phyloP scores from a whole-genome alignment of 1,140 invertebrate species.

The Rhagoletis zephyria region DNA sequence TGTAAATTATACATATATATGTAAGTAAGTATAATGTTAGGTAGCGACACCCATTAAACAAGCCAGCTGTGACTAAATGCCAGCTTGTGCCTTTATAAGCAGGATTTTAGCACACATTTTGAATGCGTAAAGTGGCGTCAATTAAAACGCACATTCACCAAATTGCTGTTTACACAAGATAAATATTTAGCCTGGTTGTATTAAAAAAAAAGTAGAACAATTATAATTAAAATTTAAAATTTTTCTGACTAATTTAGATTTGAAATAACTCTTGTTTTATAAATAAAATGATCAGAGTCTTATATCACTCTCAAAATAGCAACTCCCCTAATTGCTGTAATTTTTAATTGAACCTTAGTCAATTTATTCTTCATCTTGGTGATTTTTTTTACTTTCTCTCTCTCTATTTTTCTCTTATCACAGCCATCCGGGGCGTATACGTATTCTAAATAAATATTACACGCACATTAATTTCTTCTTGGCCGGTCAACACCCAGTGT shows the following conservation, averaged over 20 bases:
- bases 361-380: not conserved
- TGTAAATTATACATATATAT: constrained; percentile 39
- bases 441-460: constrained; percentile 21
- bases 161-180: not conserved
- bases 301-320: not conserved
- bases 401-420: not conserved
- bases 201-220: too few species aligned
- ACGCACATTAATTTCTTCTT: constrained; percentile 43
- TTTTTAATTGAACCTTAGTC: constrained; percentile 8
- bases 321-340: not conserved
- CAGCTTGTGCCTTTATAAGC: too few species aligned
- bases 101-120: not conserved
- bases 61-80: not conserved
- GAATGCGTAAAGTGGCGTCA: not conserved
- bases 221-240: too few species aligned
- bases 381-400: not conserved
- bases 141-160: not conserved
- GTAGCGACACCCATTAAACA: not conserved
- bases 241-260: too few species aligned
- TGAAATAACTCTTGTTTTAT: too few species aligned
- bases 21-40: not conserved
- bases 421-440: constrained; percentile 42
- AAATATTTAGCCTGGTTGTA: too few species aligned
- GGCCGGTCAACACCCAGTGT: constrained; percentile 24
- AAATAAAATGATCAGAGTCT: too few species aligned